Conservation (phyloP, 2,113 vertebrate species). For the Spilogale gracilis region DNA sequence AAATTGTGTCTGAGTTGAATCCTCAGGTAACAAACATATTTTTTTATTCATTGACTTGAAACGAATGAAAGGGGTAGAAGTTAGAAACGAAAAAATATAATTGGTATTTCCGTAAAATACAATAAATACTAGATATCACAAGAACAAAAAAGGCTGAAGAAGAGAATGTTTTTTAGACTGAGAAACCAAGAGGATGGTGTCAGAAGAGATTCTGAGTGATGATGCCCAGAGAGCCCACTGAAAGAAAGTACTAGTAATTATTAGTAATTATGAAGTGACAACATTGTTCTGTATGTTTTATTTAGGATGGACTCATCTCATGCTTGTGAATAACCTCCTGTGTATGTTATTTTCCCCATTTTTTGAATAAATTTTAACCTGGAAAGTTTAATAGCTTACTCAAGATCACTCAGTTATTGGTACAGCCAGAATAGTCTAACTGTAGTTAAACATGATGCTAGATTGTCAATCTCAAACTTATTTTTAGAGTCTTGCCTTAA, state of each 20-base stretch:
- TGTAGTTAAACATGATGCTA: background rate
- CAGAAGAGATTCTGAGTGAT: background rate
- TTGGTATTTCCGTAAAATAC: background rate
- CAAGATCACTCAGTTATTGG: background rate
- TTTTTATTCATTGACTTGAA: background rate
- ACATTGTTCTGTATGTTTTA: background rate
- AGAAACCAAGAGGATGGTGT: background rate
- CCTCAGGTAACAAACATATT: background rate
- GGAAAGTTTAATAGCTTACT: background rate
- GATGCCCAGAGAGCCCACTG: background rate
- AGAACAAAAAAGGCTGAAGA: background rate
- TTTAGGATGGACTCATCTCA: background rate
- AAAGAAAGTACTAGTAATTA: background rate
- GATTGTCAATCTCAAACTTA: background rate
- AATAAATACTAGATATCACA: background rate
- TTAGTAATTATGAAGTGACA: background rate
- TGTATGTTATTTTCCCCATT: background rate
- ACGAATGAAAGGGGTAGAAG: background rate
- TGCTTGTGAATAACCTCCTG: background rate
- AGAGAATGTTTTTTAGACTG: background rate
- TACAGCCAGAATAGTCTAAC: background rate
- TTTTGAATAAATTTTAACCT: background rate
- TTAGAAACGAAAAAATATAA: background rate
- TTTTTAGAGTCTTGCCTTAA: background rate
- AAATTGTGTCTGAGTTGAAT: background rate